Evolutionary conservation across 2,797 vertebrate species (phyloP), one percentile per base, ranked within the genome.

Genomic region (Bryconaethiops microstoma): DNA sequence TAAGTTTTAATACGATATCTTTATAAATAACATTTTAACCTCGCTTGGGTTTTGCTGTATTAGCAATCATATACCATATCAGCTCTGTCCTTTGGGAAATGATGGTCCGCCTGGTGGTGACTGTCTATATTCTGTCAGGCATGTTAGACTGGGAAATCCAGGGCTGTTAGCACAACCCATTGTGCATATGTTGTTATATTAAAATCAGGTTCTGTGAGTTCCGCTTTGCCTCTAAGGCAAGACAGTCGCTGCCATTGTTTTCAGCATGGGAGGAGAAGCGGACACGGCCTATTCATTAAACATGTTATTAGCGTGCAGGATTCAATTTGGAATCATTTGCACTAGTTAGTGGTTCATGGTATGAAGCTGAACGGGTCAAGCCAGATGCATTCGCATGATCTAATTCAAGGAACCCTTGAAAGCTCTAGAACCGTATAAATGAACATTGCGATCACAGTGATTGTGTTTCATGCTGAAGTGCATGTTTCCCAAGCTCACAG

Each of bases 221-320:
- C 13, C 16, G 40, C 25, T 19, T 68, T 50, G 59, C 63, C 81
- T 57, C 23, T 10, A 68, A 50, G 60, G 16, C 23, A 82, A 67
- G 39, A 65, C 60, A 57, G 74, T 76, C 67, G 42, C 55, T 82
- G 74, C 39, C 79, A 40, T 45, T 62, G 73, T 65, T 19, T 52
- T 62, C 25, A 21, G 25, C 40, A 71, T 16, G 19, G 19, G 42
- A 17, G 17, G 42, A 39, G 1, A 7, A 52, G 42, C 5, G 29
- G 59, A 25, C 16, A 55, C 48, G 54, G 13, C 4, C 45, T 64
- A 54, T 16, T 63, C n/a, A 39, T 69, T 75, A 50, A 60, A 68
- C 40, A 52, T 21, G 14, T 74, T 68, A 74, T 63, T n/a, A 64
- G 42, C 16, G 2, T 70, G 42, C 12, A 25, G n/a, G 50, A 64